phyloP scores from a whole-genome alignment of 2,797 vertebrate genomes.

The Parauchenoglanis punctatus region DNA sequence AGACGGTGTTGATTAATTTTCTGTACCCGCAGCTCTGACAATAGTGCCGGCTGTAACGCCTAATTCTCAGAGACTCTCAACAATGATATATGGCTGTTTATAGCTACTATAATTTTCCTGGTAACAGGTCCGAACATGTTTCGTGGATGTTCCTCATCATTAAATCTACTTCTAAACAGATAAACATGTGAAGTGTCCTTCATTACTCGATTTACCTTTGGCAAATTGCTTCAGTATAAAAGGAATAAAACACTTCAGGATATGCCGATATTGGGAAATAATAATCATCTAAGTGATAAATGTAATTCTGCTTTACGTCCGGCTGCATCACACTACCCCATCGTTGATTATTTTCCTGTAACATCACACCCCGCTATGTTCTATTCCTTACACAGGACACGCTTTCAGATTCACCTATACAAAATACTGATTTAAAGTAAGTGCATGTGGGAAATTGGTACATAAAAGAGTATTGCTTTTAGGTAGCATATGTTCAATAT shows the following conservation, averaged over 20 bases:
- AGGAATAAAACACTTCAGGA: background rate
- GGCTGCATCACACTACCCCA: background rate
- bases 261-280: background rate
- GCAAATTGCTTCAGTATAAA: background rate
- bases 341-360: background rate
- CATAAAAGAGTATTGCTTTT: background rate
- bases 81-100: background rate
- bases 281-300: background rate
- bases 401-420: background rate
- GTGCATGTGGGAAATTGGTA: background rate
- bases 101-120: background rate
- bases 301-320: background rate
- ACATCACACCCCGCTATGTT: background rate
- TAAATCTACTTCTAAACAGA: background rate
- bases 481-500: background rate
- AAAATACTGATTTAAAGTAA: background rate
- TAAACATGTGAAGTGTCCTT: background rate
- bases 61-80: background rate
- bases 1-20: background rate
- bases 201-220: background rate
- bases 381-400: background rate
- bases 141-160: background rate
- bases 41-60: background rate
- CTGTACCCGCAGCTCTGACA: no score
- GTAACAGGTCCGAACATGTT: background rate